Evolutionary conservation across 2,888 invertebrate species (phyloP).

Genomic region (Branchellion lobata): DNA sequence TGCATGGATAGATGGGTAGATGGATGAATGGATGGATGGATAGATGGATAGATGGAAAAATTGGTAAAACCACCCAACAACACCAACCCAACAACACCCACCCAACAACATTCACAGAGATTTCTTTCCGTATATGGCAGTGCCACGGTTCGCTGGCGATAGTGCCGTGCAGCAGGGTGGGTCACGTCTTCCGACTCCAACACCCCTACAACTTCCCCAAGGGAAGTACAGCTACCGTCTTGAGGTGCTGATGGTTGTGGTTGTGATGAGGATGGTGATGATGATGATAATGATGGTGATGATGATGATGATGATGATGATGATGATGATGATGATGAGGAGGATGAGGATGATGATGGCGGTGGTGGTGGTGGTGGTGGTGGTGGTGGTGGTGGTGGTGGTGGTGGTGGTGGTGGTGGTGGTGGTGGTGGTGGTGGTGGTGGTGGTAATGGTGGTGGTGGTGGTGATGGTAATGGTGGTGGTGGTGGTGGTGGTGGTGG

Average conservation of each 20-base stretch:
- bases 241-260: slow-evolving; percentile 65
- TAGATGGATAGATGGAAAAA: too few relatives aligned
- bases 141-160: slow-evolving; percentile 96
- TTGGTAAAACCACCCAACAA: too few relatives aligned
- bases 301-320: too few relatives aligned
- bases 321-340: too few relatives aligned
- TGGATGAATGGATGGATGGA: too few relatives aligned
- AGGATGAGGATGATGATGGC: too few relatives aligned
- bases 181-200: slow-evolving; percentile 78
- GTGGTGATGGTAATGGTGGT: background rate
- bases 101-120: too few relatives aligned
- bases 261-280: too few relatives aligned
- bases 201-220: slow-evolving; percentile 98
- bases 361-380: background rate
- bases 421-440: background rate
- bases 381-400: background rate
- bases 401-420: background rate
- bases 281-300: too few relatives aligned
- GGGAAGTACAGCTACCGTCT: slow-evolving; percentile 94
- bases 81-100: too few relatives aligned
- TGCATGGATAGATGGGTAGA: too few relatives aligned
- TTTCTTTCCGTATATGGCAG: slow-evolving; percentile 90
- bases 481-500: background rate
- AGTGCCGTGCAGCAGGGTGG: slow-evolving; percentile 91
- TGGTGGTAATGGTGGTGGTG: background rate